Evolutionary conservation across 2,113 vertebrate species (phyloP), one percentile per base, ranked within the genome.

Genomic region (Sarotherodon lohbergeri): DNA sequence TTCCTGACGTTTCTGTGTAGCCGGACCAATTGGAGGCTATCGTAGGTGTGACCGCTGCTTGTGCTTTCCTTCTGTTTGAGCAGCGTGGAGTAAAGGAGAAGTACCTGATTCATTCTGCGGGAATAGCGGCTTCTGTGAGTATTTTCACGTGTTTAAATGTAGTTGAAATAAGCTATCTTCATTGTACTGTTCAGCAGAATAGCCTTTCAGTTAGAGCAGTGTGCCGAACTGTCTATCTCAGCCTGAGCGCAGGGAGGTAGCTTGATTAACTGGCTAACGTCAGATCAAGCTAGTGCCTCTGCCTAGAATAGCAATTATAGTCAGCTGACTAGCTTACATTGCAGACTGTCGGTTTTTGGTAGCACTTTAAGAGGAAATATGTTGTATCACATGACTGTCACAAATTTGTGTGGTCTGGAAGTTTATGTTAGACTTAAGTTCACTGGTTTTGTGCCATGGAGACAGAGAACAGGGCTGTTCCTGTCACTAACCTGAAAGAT

Each of bases 91-190:
- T 34, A 29, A 22, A 57, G 88, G 87, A 87, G 86, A 81, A 10
- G 90, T 52, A 5, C 48, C 39, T 4, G 81, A 80, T 61, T 85
- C 90, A 81, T 87, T 88, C 80, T 86, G 82, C 10, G 9, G 80
- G 10, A 91, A 87, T 52, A 78, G 41, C 81, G 29, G 89, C 59
- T 90, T 88, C 56, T 87, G 96, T 96, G 89, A 96, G 96, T 95
- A 93, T 86, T n/a, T 27, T 27, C 1, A 6, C 9, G 16, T 13
- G 0, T 4, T 12, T 1, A 7, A 1, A 2, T 11, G 32, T 7
- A 50, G 11, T 57, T 19, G 5, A 43, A 11, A 16, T 8, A 43
- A 48, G 59, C 34, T 52, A 14, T 7, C 9, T 50, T n/a, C 3
- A 17, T 2, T 6, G 6, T 63, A 2, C 0, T 19, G 3, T 32